Conservation (phyloP, 1,140 invertebrate species). For the Adoxophyes honmai region DNA sequence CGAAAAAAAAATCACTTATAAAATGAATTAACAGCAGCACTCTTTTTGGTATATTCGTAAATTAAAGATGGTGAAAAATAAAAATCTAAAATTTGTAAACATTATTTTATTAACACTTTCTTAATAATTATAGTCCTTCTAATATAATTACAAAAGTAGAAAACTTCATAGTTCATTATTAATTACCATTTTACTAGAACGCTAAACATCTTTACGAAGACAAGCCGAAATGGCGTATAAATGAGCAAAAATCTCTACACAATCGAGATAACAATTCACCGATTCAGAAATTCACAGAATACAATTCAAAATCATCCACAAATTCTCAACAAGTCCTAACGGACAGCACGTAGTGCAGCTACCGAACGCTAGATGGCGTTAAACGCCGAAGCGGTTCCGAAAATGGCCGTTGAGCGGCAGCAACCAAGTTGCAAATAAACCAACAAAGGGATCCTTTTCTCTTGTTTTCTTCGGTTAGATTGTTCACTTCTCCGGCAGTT, state of each 20-base stretch:
- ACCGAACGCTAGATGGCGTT: constrained; percentile 54
- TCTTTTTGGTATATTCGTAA: too few species aligned
- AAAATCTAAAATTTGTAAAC: background rate
- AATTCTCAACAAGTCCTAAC: background rate
- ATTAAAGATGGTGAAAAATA: background rate
- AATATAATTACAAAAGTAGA: constrained; percentile 13
- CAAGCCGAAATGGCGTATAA: constrained; percentile 11
- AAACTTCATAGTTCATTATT: constrained; percentile 1
- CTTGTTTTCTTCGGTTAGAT: constrained; percentile 27
- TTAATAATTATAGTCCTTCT: constrained; percentile 12
- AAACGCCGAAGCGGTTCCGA: constrained; percentile 38
- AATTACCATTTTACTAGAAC: background rate
- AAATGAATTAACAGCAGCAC: too few species aligned
- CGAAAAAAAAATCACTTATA: too few species aligned
- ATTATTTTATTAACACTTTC: background rate
- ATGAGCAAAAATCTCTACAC: too few species aligned
- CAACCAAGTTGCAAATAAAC: constrained; percentile 21
- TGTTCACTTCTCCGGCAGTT: constrained; percentile 78
- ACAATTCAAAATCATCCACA: background rate
- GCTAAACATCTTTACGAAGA: background rate
- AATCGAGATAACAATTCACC: too few species aligned
- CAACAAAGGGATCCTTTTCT: constrained; percentile 21
- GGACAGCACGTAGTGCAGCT: constrained; percentile 25
- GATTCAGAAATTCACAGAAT: constrained; percentile 8
- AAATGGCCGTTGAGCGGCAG: constrained; percentile 23